Evolutionary conservation across 1,140 invertebrate species (phyloP).

Genomic region (Procambarus virginalis): DNA sequence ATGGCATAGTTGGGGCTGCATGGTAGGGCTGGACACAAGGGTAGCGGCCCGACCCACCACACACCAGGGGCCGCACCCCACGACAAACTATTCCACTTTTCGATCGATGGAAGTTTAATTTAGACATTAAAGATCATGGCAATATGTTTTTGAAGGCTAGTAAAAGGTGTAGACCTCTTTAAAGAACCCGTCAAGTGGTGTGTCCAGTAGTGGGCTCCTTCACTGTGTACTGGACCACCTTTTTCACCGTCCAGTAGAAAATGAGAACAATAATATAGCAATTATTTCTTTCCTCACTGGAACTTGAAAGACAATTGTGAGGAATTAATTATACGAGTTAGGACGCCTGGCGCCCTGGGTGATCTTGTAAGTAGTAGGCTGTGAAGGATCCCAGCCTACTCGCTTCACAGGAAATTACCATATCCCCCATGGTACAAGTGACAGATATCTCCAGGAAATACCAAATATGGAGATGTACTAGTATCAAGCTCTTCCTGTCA

Average conservation of each 20-base stretch:
- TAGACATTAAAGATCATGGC: background rate
- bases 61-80: background rate
- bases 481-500: conserved; percentile 21
- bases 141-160: background rate
- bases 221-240: no score
- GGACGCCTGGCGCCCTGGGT: background rate
- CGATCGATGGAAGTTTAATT: background rate
- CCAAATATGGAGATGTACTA: conserved; percentile 45
- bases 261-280: no score
- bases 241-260: no score
- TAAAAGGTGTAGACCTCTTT: no score
- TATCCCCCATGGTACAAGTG: background rate
- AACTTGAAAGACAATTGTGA: no score
- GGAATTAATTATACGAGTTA: no score
- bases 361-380: background rate
- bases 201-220: no score
- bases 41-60: background rate
- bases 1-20: no score
- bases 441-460: conserved; percentile 48
- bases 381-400: background rate
- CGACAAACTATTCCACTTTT: background rate
- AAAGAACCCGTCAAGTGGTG: no score
- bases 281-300: no score
- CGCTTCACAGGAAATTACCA: background rate
- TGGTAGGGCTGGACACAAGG: background rate